phyloP scores from a whole-genome alignment of 1,140 invertebrate species.

The Zaprionus africanus region DNA sequence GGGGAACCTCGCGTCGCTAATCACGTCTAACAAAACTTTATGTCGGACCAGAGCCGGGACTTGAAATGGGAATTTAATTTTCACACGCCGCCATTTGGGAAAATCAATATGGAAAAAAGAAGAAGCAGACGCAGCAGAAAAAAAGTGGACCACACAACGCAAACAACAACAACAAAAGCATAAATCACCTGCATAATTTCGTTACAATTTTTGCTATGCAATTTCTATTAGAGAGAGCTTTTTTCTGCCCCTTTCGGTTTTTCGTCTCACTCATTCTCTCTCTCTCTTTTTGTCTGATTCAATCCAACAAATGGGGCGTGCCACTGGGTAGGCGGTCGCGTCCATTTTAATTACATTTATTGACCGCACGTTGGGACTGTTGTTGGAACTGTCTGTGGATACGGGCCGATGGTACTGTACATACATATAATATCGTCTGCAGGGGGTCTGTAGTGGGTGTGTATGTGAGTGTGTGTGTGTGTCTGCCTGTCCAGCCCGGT shows the following conservation, averaged over 20 bases:
- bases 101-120: conserved; percentile 56
- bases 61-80: conserved; percentile 77
- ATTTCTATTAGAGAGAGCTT: conserved; percentile 43
- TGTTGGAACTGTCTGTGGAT: conserved; percentile 17
- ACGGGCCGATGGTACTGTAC: not conserved
- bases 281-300: conserved; percentile 9
- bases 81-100: conserved; percentile 62
- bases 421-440: not conserved
- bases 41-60: conserved; percentile 34
- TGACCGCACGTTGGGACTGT: conserved; percentile 50
- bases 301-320: conserved; percentile 46
- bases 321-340: conserved; percentile 27
- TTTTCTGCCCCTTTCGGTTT: not conserved
- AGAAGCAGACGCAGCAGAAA: conserved; percentile 4
- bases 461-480: not conserved
- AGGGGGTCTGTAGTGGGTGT: not conserved
- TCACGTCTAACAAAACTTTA: conserved; percentile 56
- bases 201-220: conserved; percentile 44
- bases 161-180: conserved; percentile 30
- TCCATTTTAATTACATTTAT: conserved; percentile 68
- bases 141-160: conserved; percentile 12
- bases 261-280: not conserved
- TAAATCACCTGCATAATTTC: conserved; percentile 74
- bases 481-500: conserved; percentile 24
- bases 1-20: conserved; percentile 37